Evolutionary conservation across 2,797 vertebrate genomes (phyloP), one percentile per base, ranked within the genome.

Genomic region (Phataginus tricuspis): DNA sequence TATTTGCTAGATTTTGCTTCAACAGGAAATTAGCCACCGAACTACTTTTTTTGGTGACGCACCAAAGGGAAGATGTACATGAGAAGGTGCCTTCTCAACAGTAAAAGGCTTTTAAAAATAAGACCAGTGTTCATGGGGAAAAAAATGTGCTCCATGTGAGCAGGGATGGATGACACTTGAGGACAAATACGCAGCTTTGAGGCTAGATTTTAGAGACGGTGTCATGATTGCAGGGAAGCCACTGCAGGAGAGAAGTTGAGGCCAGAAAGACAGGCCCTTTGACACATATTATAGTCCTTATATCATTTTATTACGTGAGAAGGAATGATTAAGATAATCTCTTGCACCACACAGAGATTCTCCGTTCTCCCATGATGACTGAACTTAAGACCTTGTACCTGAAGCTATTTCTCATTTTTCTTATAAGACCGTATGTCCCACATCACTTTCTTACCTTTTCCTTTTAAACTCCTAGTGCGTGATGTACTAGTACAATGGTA

Each of bases 1-100:
- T 64, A 55, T 34, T 64, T 93, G 64, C 51, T 78, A 63, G 59
- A 51, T 51, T 95, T 95, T 64, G 59, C 85, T 80, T 79, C 75
- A 9, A 0, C 12, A 34, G 57, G 71, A 94, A 90, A 90, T 84
- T 71, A 77, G 39, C 34, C 77, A 42, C n/a, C 68, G 45, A 89
- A 79, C 9, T 37, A 9, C 57, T 64, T 53, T 49, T 23, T 75
- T 37, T 19, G 15, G 53, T 74, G 57, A 87, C 16, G 16, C 49
- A 68, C 61, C 34, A 72, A 63, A 83, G 74, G 11, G 79, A 91
- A 83, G 74, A 88, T 34, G 1, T 61, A 55, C 23, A 4, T 2
- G 11, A 93, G 79, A 87, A 71, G 68, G 86, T 66, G 29, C 61
- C 51, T 34, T 59, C 11, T 75, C 31, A 34, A 55, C 1, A 55